Conservation (phyloP, 2,888 invertebrate species). For the Stenodera caucasica region DNA sequence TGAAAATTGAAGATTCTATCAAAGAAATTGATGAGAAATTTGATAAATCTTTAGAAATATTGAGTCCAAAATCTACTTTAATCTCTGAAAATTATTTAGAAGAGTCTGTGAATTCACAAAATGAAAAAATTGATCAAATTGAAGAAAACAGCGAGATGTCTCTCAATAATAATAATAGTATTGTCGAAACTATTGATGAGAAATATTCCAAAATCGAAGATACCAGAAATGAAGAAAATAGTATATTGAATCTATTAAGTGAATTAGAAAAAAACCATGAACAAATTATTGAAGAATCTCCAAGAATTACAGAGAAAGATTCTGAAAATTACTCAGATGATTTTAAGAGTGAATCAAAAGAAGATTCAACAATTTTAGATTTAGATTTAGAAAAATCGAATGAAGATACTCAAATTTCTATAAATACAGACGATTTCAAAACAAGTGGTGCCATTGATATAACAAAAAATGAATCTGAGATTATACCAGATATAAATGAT, state of each 20-base stretch:
- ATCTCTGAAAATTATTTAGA: neutral
- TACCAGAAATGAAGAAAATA: neutral
- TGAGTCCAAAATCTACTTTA: neutral
- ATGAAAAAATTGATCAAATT: neutral
- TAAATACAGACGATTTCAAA: neutral
- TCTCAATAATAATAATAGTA: neutral
- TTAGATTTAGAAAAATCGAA: neutral
- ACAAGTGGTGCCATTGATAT: constrained; percentile 38
- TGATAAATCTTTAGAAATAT: neutral
- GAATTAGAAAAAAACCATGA: neutral
- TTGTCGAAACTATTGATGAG: neutral
- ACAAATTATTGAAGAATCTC: constrained; percentile 1
- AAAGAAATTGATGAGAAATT: neutral
- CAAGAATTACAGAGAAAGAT: neutral
- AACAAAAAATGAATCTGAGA: constrained; percentile 51
- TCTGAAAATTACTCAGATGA: constrained; percentile 4
- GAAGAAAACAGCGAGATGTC: neutral
- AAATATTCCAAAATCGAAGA: constrained; percentile 10
- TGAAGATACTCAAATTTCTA: neutral
- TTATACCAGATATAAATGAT: constrained; percentile 47
- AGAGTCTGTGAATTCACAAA: neutral
- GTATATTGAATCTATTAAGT: neutral
- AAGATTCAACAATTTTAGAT: constrained; percentile 1
- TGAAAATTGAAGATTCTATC: neutral
- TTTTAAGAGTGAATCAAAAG: neutral